Evolutionary conservation across 2,113 vertebrate genomes (phyloP).

Genomic region (Myotis davidii): DNA sequence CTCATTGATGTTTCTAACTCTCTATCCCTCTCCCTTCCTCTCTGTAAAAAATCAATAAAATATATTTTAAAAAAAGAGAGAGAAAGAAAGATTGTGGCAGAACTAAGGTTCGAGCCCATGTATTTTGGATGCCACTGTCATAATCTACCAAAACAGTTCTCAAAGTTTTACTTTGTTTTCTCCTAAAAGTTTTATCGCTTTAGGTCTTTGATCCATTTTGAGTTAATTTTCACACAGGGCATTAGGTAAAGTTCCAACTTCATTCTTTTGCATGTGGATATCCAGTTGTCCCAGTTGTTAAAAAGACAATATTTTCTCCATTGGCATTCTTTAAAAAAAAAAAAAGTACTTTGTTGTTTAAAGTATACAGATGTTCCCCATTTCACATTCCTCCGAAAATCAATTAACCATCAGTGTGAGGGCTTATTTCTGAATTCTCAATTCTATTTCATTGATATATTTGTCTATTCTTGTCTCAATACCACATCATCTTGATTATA

Average conservation of each 20-base stretch:
- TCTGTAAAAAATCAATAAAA: too few relatives aligned
- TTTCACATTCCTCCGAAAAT: too few relatives aligned
- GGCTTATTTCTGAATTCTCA: neutral
- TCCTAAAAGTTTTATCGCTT: neutral
- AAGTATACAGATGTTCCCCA: too few relatives aligned
- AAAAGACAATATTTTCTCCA: too few relatives aligned
- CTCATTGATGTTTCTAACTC: too few relatives aligned
- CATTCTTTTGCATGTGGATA: neutral
- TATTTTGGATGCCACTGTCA: neutral
- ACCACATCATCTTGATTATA: neutral
- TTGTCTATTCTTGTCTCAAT: neutral
- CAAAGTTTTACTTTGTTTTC: neutral
- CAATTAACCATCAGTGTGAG: neutral
- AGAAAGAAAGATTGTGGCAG: neutral
- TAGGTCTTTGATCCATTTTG: neutral
- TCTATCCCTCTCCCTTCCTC: too few relatives aligned
- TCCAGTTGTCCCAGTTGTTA: neutral
- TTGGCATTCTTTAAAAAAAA: too few relatives aligned
- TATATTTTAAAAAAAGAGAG: neutral
- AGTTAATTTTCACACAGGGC: neutral
- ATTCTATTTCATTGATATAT: neutral
- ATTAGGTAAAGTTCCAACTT: neutral
- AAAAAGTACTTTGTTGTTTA: too few relatives aligned
- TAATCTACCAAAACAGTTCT: neutral
- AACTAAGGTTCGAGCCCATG: neutral